Base-by-base conservation (phyloP, 2,888 invertebrate species). In the Acanthosoma haemorrhoidale region DNA sequence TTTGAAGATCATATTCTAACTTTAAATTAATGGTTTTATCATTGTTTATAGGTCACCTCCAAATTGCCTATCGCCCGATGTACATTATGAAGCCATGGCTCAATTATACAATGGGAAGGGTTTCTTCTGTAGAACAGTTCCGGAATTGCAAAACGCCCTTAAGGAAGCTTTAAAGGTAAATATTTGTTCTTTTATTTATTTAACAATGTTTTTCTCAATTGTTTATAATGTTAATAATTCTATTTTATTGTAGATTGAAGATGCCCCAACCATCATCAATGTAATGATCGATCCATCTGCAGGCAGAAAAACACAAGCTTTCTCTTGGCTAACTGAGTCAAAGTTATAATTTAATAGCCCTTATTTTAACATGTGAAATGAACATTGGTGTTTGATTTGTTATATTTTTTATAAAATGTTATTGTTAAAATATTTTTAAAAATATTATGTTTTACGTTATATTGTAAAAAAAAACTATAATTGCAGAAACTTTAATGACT, bases 251-350 rank as follows among this genome's bases (percentile, higher is more conserved):
- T 74, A 83, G 79, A 80, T 89, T 34, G 86, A 82, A 1, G 89
- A 91, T 80, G 85, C 86, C 71, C 94, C 96, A 0, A 89, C 89
- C 73, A 87, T 97, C 75, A 92, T 97, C 75, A 97, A 97, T 79
- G 88, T 96, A 25, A 86, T 92, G 77, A 97, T 97, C 69, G 88
- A 87, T 79, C 92, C 96, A 3, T 85, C 88, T 73, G 91, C 96
- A 13, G 92, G 91, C 79, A 86, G 96, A 74, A 96, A 96, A 80
- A 87, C 91, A 39, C 97, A 97, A 82, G 86, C 89, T 16, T 95
- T 94, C 80, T 89, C 85, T 78, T 96, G 96, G 96, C 83, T 96
- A 4, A 95, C 96, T 0, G 92, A 94, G 81, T 94, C 95, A 5
- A 96, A 96, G 80, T 82, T 94, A 76, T 93, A 84, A 60, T 9